phyloP scores from a whole-genome alignment of 2,797 vertebrate genomes.

The Falco naumanni region DNA sequence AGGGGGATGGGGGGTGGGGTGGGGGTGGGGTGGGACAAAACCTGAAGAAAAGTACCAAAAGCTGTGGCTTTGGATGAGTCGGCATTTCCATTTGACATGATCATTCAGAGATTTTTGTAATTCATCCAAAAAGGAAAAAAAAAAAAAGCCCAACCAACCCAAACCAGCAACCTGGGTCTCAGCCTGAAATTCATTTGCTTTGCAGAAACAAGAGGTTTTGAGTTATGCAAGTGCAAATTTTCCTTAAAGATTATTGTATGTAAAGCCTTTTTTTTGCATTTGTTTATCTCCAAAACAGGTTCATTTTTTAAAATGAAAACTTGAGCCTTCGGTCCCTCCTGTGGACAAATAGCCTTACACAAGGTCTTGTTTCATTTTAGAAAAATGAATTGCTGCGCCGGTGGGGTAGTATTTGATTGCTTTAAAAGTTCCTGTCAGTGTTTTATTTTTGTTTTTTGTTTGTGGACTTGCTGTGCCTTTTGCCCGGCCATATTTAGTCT shows the following conservation, averaged over 20 bases:
- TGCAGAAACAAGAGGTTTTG: slow-evolving; percentile 61
- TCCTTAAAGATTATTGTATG: slow-evolving; percentile 66
- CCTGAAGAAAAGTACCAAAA: not conserved
- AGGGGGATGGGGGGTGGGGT: not conserved
- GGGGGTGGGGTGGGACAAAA: no score
- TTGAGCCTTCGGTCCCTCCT: slow-evolving; percentile 63
- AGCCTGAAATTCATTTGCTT: slow-evolving; percentile 58
- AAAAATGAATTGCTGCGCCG: slow-evolving; percentile 76
- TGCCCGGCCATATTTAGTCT: slow-evolving; percentile 81
- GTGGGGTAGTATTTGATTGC: slow-evolving; percentile 77
- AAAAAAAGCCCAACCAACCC: not conserved
- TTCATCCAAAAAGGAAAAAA: slow-evolving; percentile 23
- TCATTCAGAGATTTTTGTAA: slow-evolving; percentile 39
- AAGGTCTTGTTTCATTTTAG: slow-evolving; percentile 74
- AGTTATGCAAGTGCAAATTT: slow-evolving; percentile 75
- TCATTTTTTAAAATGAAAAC: slow-evolving; percentile 71
- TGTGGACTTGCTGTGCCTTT: slow-evolving; percentile 80
- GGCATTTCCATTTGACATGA: slow-evolving; percentile 51
- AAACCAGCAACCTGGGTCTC: not conserved
- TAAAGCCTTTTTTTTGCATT: slow-evolving; percentile 74
- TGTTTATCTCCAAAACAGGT: slow-evolving; percentile 74
- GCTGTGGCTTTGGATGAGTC: slow-evolving; percentile 51
- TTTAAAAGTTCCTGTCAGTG: slow-evolving; percentile 82
- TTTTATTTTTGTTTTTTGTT: slow-evolving; percentile 73
- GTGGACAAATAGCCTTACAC: slow-evolving; percentile 69